A percentile compares a stretch with the other conserved stretches of the same genome.
Evolutionary conservation across 2,113 vertebrate genomes (phyloP).

Genomic region (Donacobius atricapilla): DNA sequence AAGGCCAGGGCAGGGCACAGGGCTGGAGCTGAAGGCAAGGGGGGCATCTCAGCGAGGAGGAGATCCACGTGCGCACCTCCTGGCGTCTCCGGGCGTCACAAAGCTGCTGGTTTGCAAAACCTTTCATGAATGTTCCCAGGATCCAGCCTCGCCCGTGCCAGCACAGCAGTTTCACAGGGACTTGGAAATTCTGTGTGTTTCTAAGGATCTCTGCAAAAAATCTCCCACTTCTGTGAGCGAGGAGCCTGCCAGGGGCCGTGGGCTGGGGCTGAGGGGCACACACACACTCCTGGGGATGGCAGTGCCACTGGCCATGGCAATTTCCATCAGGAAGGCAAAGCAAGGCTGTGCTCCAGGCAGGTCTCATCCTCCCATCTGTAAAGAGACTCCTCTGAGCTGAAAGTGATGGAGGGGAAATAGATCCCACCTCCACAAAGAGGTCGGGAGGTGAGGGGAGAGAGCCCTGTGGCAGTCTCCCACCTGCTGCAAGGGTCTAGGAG

Average conservation of each 20-base stretch:
- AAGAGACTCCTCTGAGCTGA: not conserved
- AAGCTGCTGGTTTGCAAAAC: not conserved
- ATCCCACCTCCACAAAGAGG: not conserved
- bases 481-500: not conserved
- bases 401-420: not conserved
- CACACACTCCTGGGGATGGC: not conserved
- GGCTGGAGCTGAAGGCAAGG: not conserved
- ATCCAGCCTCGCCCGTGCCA: not conserved
- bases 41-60: not conserved
- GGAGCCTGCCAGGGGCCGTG: not conserved
- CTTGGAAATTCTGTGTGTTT: rapidly evolving
- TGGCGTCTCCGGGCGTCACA: not conserved
- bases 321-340: not conserved
- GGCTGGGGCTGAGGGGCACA: not conserved
- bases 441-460: not conserved
- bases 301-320: not conserved
- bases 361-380: not conserved
- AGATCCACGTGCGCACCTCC: not conserved
- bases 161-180: not conserved
- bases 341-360: not conserved
- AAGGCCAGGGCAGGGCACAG: not conserved
- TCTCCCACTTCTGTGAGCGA: rapidly evolving
- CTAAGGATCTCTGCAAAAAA: not conserved
- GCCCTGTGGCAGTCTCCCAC: not conserved
- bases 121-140: not conserved